Evolutionary conservation across 2,888 invertebrate genomes (phyloP), one percentile per base, ranked within the genome.

Genomic region (Catocala fraxini): DNA sequence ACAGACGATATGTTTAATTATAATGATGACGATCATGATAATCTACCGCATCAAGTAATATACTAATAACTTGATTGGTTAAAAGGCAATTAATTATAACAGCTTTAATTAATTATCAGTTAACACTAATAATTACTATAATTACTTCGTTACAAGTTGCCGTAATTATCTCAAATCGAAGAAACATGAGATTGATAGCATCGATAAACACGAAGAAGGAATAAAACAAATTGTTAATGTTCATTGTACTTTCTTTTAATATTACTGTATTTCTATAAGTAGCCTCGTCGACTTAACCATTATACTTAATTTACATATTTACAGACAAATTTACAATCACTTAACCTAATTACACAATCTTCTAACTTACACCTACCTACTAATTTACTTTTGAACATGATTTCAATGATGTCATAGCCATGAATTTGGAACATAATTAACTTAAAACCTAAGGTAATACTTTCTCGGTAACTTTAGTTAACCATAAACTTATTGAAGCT

Each of bases 401-500:
- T 83, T 77, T 75, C 73, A 79, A 79, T 75, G 73, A 80, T 81
- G 71, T 88, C 89, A 91, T 90, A 92, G 90, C 90, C 90, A 82
- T 80, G 79, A 85, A 84, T 92, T 93, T 89, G 88, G 89, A 86
- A 83, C 69, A 70, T 81, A 76, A 83, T 74, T 66, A 85, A 85
- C 85, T 86, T 89, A 89, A 80, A 71, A 82, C 80, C 77, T 75
- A 88, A 83, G 92, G 92, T 93, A 94, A 94, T 93, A 93, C 93
- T 93, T 92, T 69, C 86, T 85, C 88, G 94, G 94, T 94, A 94
- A 94, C 94, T 93, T 87, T 90, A 89, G 92, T 92, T 87, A 88
- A 82, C 85, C 86, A 84, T 84, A 80, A 81, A 83, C 80, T 84
- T 85, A 88, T 79, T 81, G 87, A 86, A 80, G 59, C 73, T 81